phyloP scores from a whole-genome alignment of 2,888 invertebrate species.

The Melanostoma mellinum region DNA sequence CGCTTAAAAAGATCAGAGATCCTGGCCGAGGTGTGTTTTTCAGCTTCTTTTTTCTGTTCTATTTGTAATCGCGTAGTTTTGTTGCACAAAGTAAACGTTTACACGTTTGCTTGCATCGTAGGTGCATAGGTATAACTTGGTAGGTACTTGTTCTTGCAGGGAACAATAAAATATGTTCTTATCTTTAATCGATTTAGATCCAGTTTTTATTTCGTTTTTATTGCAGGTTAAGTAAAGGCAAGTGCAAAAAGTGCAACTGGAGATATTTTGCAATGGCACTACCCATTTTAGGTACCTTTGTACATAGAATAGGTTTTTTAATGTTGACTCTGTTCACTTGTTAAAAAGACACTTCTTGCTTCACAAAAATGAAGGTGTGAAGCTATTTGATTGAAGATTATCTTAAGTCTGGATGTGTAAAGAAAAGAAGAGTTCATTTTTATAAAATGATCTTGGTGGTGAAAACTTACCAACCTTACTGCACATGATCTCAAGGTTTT shows the following conservation, averaged over 20 bases:
- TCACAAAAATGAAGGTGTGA: no score
- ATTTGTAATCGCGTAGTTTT: not conserved
- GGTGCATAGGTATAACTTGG: constrained; percentile 1
- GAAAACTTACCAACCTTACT: no score
- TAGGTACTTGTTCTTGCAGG: constrained; percentile 15
- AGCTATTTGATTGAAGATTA: no score
- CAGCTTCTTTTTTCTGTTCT: not conserved
- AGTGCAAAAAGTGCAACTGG: constrained; percentile 15
- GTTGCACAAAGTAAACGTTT: not conserved
- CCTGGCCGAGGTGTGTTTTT: constrained; percentile 49
- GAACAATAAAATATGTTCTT: constrained; percentile 45
- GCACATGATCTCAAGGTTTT: no score
- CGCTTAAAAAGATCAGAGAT: constrained; percentile 59
- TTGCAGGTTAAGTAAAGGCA: constrained; percentile 35
- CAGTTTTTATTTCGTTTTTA: constrained; percentile 20
- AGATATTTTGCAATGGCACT: constrained; percentile 34
- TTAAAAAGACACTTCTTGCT: no score
- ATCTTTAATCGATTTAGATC: constrained; percentile 49
- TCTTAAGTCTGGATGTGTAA: no score
- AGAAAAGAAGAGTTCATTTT: no score
- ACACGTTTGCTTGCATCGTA: no score
- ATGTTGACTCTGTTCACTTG: no score
- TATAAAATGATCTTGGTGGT: no score
- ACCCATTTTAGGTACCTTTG: no score
- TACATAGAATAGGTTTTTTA: no score